Evolutionary conservation across 2,888 invertebrate species (phyloP), one percentile per base, ranked within the genome.

Genomic region (Trisateles emortualis): DNA sequence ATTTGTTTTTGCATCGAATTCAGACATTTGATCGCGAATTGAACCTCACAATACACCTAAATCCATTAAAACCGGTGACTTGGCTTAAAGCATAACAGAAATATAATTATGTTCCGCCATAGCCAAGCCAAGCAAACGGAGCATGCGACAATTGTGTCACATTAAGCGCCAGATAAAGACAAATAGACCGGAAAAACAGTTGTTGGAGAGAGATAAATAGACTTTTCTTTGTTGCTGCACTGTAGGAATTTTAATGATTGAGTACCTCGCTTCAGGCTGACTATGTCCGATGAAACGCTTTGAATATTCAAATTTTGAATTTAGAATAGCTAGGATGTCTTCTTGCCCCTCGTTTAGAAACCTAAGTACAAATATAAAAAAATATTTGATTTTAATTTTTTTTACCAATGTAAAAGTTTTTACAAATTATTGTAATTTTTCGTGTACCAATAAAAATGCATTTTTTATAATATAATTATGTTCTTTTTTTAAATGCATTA

Each of bases 171-270:
- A 88, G 90, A 91, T 86, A 89, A 86, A 88, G 90, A 91, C 89
- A 90, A 90, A 91, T 90, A 90, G 88, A 89, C 84, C 87, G 87
- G 90, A 90, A 90, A 90, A 90, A 88, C 86, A 76, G 80, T 79
- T 78, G 87, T 78, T 76, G 72, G 88, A 91, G 81, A 74, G 88
- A 79, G 90, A 90, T 85, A 86, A 86, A 86, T 80, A 81, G 77
- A 67, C 69, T 82, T 85, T 81, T 83, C 85, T 84, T 84, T 81
- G 84, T 84, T 74, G 74, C 82, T 67, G 62, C 76, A 70, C 66
- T 74, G 72, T 67, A 78, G 79, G 82, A 86, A 88, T 89, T 90
- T 90, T 89, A 90, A 90, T 90, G 90, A 90, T 91, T 87, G 80
- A 87, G 84, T 77, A 68, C 64, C 58, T 42, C 62, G 66, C 60